These are phyloP conservation scores for Sphenopsis melanotis DNA, from an alignment of 2,797 vertebrate genomes.

Conservation along the genomic window DNA sequence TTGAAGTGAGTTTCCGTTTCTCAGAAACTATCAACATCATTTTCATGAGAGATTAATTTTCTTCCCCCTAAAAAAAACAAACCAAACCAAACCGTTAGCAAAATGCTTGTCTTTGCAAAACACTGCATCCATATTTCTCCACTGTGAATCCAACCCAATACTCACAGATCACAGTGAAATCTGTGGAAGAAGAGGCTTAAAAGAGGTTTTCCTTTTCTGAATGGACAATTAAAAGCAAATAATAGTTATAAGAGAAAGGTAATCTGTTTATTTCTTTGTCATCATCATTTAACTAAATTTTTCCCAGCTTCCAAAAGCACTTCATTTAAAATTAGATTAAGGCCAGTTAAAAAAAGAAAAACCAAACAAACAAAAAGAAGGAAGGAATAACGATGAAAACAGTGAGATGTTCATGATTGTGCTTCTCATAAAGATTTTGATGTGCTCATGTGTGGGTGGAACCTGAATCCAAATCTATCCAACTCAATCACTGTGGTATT, in stretches of 20 bases:
- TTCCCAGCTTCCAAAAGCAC: background rate
- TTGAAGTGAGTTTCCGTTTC: background rate
- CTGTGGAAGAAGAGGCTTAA: background rate
- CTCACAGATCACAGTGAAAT: background rate
- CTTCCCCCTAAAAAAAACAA: rapidly evolving
- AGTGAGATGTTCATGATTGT: background rate
- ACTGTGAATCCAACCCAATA: background rate
- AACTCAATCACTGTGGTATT: background rate
- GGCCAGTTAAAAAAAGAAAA: background rate
- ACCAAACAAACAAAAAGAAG: background rate
- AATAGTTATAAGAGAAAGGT: background rate
- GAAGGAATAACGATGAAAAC: background rate
- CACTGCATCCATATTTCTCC: background rate
- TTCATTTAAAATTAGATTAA: background rate
- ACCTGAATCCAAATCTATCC: background rate
- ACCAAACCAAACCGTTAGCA: background rate
- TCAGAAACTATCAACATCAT: background rate
- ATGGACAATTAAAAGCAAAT: background rate
- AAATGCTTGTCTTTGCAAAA: background rate
- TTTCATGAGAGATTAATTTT: background rate
- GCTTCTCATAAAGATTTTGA: background rate
- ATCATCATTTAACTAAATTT: background rate
- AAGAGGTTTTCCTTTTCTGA: background rate
- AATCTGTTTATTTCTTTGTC: background rate
- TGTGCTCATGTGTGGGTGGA: background rate